Evolutionary conservation across 2,797 vertebrate genomes (phyloP).

Genomic region (Ceryle rudis): DNA sequence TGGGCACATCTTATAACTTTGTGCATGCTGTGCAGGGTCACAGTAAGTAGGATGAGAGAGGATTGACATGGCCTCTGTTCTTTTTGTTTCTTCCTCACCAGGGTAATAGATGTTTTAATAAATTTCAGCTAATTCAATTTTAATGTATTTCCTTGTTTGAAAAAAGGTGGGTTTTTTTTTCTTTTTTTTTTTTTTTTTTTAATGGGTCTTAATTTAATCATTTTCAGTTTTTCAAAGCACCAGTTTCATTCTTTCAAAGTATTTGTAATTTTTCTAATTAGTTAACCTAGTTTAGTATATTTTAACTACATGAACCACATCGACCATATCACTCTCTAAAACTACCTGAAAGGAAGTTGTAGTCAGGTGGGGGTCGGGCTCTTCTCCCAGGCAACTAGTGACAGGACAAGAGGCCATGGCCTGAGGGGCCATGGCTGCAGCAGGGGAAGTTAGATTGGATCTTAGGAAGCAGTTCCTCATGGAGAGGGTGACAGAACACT

Average conservation of each 20-base stretch:
- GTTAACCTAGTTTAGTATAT: background rate
- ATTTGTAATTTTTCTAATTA: background rate
- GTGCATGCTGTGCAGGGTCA: background rate
- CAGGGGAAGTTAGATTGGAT: too few relatives aligned
- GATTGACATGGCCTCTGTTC: background rate
- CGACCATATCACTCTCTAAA: too few relatives aligned
- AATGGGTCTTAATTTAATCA: background rate
- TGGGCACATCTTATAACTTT: background rate
- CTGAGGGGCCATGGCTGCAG: too few relatives aligned
- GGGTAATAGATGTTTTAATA: background rate
- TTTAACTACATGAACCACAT: background rate
- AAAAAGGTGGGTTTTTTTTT: background rate
- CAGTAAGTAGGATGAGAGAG: background rate
- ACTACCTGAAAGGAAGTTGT: too few relatives aligned
- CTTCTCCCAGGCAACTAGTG: too few relatives aligned
- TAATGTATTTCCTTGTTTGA: background rate
- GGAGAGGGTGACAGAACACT: too few relatives aligned
- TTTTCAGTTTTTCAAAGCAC: background rate
- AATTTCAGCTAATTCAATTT: rapidly evolving
- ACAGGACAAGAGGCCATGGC: too few relatives aligned
- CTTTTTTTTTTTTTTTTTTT: background rate
- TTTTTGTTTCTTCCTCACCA: background rate
- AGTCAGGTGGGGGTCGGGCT: too few relatives aligned
- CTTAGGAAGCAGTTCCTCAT: too few relatives aligned
- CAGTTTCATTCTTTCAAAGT: background rate